Base-by-base conservation (phyloP, 2,113 vertebrate species). In the Grallaria varia region DNA sequence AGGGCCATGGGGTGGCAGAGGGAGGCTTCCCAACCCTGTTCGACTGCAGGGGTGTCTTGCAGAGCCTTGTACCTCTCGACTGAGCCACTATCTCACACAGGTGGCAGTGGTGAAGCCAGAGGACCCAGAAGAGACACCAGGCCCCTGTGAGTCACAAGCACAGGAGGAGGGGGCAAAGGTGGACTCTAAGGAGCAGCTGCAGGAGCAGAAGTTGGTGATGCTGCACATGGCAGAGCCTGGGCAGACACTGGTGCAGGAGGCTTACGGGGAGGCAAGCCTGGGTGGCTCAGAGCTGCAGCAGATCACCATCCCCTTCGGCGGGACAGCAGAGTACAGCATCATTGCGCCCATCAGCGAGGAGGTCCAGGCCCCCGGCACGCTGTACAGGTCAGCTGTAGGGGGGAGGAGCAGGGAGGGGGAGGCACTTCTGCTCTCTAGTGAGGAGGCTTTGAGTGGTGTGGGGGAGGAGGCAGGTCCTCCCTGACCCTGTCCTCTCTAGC, bases 211-310 rank as follows among this genome's bases (percentile, higher is more conserved):
- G 89, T 97, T 99, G 22, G 98, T 99, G 82, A 99, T 99, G 1
- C 98, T 99, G 93, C 99, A 99, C 7, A 94, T 99, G 96, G 97
- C 98, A 12, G 99, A 99, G 91, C 96, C 97, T 0, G 98, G 98
- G 12, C 98, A 98, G 87, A 95, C 98, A 0, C 30, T 98, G 62
- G 96, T 98, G 73, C 98, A 97, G 69, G 98, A 98, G 90, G 97
- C 97, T 47, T 98, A 98, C 0, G 97, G 98, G 12, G 97, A 98
- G 25, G 95, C 97, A 1, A 90, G 96, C 27, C 96, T 98, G 13
- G 96, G 92, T 3, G 88, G 98, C 60, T 33, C 98, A 0, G 99
- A 98, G 90, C 94, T 99, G 30, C 98, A 98, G 55, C 99, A 99
- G 97, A 99, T 99, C 35, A 98, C 99, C 35, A 93, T 98, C 42